phyloP scores from a whole-genome alignment of 2,888 invertebrate species.

The Diarsia mendica region DNA sequence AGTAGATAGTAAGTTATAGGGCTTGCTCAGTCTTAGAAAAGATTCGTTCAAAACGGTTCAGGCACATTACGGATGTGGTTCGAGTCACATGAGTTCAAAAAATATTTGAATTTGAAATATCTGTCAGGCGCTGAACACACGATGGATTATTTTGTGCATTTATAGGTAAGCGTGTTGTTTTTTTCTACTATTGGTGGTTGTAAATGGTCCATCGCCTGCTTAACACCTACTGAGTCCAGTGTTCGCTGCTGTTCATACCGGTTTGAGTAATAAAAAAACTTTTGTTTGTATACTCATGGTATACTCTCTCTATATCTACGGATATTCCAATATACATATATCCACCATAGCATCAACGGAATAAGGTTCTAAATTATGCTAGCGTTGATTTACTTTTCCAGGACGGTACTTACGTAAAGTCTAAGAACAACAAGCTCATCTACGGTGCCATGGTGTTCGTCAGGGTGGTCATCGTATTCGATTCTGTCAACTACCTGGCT shows the following conservation, averaged over 20 bases:
- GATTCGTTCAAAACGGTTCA: not conserved
- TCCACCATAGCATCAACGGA: too few relatives aligned
- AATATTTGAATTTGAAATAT: not conserved
- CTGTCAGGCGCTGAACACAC: not conserved
- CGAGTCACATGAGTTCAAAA: not conserved
- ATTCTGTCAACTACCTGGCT: conserved; percentile 93
- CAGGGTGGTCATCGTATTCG: conserved; percentile 95
- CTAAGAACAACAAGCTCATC: conserved; percentile 94
- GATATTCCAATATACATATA: too few relatives aligned
- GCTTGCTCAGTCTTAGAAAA: not conserved
- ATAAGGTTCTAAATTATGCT: too few relatives aligned
- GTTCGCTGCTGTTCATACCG: not conserved
- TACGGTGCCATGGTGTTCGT: conserved; percentile 98
- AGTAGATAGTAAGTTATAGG: not conserved
- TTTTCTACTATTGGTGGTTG: not conserved
- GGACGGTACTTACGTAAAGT: conserved; percentile 96
- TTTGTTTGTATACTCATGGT: too few relatives aligned
- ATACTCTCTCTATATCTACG: too few relatives aligned
- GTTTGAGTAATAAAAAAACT: not conserved
- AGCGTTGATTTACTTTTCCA: conserved; percentile 70
- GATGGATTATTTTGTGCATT: not conserved
- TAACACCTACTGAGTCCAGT: not conserved
- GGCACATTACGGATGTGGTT: not conserved
- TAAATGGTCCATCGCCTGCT: not conserved
- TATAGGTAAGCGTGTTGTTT: not conserved